A percentile compares a stretch with the other conserved stretches of the same genome.
Conservation (phyloP, 2,113 vertebrate genomes). For the Hemichromis elongatus region DNA sequence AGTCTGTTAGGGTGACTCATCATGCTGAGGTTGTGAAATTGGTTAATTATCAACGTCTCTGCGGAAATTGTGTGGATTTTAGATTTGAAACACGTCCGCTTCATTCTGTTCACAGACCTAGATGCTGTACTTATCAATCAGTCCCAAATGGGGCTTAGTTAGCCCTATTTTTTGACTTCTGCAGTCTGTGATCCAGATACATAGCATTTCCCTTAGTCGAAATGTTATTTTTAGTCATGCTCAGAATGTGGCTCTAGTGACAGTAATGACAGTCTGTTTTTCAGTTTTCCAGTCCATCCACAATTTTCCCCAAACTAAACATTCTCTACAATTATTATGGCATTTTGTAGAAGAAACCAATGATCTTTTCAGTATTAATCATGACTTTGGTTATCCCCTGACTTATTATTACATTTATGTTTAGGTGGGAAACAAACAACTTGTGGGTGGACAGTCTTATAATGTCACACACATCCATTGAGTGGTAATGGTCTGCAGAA, state of each 20-base stretch:
- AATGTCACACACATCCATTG: background rate
- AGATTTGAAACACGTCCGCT: background rate
- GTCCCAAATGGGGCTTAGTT: background rate
- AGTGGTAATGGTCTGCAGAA: background rate
- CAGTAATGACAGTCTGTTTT: background rate
- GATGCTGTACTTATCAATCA: background rate
- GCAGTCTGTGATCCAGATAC: background rate
- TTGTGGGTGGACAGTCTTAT: background rate
- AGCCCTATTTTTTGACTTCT: background rate
- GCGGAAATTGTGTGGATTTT: background rate
- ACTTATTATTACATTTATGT: background rate
- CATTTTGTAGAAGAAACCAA: background rate
- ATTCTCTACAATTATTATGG: background rate
- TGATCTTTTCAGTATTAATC: background rate
- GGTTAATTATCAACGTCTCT: background rate
- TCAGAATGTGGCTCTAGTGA: background rate
- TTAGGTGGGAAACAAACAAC: background rate
- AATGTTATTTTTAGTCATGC: background rate
- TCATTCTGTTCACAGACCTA: background rate
- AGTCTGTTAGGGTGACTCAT: slow-evolving; percentile 3
- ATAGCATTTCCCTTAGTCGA: background rate
- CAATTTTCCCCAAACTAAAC: background rate
- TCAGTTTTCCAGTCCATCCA: background rate
- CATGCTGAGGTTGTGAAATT: slow-evolving; percentile 29
- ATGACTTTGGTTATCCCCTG: background rate